Percentiles rank a stretch among this genome's conserved stretches.
These are phyloP conservation scores for Parazoanthus atlanticus DNA, from an alignment of 92 coral and sea anemone genomes.

Conservation along the genomic window DNA sequence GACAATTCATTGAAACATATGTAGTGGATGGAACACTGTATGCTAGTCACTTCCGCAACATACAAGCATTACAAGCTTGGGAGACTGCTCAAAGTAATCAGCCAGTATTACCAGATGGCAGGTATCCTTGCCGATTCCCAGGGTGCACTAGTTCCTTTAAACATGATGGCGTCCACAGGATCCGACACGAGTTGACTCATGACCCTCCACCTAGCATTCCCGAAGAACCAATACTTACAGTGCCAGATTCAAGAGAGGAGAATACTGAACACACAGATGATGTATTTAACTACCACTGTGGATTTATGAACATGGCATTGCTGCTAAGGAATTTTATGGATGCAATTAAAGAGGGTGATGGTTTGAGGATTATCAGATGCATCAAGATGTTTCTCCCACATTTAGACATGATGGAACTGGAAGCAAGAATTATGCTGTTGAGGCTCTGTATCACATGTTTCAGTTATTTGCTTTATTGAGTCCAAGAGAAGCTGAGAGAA, in stretches of 20 bases:
- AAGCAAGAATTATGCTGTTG: conserved; percentile 48
- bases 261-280: conserved; percentile 47
- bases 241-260: conserved; percentile 32
- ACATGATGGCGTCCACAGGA: conserved; percentile 55
- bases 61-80: conserved; percentile 62
- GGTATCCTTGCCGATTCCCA: conserved; percentile 60
- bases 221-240: conserved; percentile 34
- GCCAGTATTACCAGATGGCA: conserved; percentile 48
- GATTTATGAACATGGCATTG: conserved; percentile 57
- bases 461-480: conserved; percentile 47
- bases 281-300: conserved; percentile 55
- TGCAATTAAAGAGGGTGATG: conserved; percentile 60
- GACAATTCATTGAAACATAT: conserved; percentile 33
- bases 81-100: conserved; percentile 47
- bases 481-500: conserved; percentile 53
- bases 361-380: conserved; percentile 36
- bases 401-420: conserved; percentile 57
- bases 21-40: conserved; percentile 49
- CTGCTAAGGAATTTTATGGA: conserved; percentile 55
- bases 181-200: conserved; percentile 63
- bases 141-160: conserved; percentile 57
- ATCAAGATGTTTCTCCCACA: conserved; percentile 56
- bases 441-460: conserved; percentile 49
- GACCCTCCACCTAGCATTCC: conserved; percentile 60
- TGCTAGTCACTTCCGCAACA: conserved; percentile 43